Evolutionary conservation across 2,113 vertebrate genomes (phyloP).

Genomic region (Pangasianodon hypophthalmus): DNA sequence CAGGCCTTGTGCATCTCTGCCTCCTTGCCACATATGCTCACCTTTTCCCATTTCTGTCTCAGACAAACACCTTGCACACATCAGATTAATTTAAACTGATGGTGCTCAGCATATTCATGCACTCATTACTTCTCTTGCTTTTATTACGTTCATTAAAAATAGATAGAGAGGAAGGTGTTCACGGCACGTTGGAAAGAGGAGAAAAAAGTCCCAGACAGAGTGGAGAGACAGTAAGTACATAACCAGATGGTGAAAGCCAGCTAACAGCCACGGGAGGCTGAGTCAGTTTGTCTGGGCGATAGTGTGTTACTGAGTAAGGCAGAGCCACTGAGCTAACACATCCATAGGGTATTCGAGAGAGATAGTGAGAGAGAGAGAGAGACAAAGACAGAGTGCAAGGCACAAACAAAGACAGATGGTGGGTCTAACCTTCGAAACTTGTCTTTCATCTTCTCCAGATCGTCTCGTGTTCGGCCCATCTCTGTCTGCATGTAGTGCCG

Average conservation of each 20-base stretch:
- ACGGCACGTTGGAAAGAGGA: neutral
- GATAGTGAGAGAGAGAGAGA: neutral
- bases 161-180: slow-evolving; percentile 27
- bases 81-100: slow-evolving; percentile 28
- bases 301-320: neutral
- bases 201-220: neutral
- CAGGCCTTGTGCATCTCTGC: neutral
- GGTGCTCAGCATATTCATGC: slow-evolving; percentile 30
- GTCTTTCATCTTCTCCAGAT: slow-evolving; percentile 97
- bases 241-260: slow-evolving; percentile 26
- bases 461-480: slow-evolving; percentile 87
- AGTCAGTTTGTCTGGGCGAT: slow-evolving; percentile 23
- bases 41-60: neutral
- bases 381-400: neutral
- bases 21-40: neutral
- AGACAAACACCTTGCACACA: neutral
- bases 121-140: slow-evolving; percentile 45
- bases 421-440: slow-evolving; percentile 89
- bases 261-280: slow-evolving; percentile 7
- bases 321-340: slow-evolving; percentile 6
- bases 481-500: slow-evolving; percentile 93
- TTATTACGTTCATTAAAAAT: slow-evolving; percentile 20
- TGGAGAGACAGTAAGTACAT: neutral
- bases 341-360: neutral
- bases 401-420: neutral